Evolutionary conservation across 2,888 invertebrate species (phyloP), one percentile per base, ranked within the genome.

Genomic region (Apodemia hepburni): DNA sequence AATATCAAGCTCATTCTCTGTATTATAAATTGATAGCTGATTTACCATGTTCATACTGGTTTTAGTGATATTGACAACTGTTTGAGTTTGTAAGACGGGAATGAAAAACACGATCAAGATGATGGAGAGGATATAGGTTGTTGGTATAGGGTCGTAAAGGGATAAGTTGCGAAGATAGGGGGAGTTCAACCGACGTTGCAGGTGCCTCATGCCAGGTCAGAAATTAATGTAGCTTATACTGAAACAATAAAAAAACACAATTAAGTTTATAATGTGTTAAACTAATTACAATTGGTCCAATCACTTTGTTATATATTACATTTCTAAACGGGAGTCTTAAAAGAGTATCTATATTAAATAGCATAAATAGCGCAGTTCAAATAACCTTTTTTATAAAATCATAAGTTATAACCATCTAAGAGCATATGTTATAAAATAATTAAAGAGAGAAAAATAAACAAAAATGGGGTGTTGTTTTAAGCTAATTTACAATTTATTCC

Each of bases 201-300:
- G 76, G 74, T 79, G 83, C 87, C 83, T 86, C 90, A 90, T 90
- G 79, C 88, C 90, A 86, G 69, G 73, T 69, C 71, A 72, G 71
- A 71, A 67, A 64, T 73, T 66, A 71, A 63, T 64, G 70, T 68
- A 68, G 71, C 70, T 69, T 70, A 65, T 63, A 65, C 74, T 75
- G 74, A 58, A 71, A 71, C 58, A 66, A 71, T 64, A 65, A 64
- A 64, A 64, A 63, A 61, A 54, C 38, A 54, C 9, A 22, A 51
- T 51, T 51, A 51, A 11, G n/a, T 51, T 49, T 49, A 11, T 11
- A 11, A 3, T 17, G 3, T 47, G 15, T n/a, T 42, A 11, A 15
- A 42, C 42, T 15, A 7, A 9, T 4, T 42, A 15, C n/a, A 45
- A n/a, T 11, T 11, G n/a, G 6, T 15, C n/a, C n/a, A 47, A 17